Evolutionary conservation across 1,140 invertebrate species (phyloP), one percentile per base, ranked within the genome.

Genomic region (Nixonia krombeini): DNA sequence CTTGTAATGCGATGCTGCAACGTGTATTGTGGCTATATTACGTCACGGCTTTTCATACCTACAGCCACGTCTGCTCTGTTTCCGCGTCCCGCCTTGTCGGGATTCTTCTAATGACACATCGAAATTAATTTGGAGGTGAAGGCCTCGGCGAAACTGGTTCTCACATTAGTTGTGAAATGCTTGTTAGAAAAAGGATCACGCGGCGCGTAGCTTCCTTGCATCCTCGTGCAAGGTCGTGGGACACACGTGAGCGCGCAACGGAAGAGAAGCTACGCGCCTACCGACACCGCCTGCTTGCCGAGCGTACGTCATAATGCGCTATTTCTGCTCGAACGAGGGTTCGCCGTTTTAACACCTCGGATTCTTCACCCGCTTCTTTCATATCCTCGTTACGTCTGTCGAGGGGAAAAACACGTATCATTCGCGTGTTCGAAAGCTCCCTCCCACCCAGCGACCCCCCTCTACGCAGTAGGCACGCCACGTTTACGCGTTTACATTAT

Each of bases 161-260:
- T 64, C 67, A 70, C 67, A 64, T 70, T 70, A 64, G 50, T 64
- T 52, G 31, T 10, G 45, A 44, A 52, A 62, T 52, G 42, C 52
- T 25, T 46, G 17, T 45, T 55, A 70, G 64, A 64, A 59, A 56
- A n/a, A n/a, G 47, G 65, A 68, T 57, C 16, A 52, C 35, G 28
- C 13, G 12, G 13, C 10, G 51, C 52, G 55, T 44, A 51, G 51
- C 51, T 59, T 42, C 31, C 33, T 41, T 52, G 62, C 46, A 65
- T 64, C 61, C 72, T 16, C 74, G 61, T 35, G 73, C 79, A 83
- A 81, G 81, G 81, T 83, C 79, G 75, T 76, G 76, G 55, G 72
- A 81, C 75, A 72, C 55, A 65, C 59, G 67, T 51, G 59, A 61
- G 74, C 51, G 45, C 38, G 51, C 49, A 52, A 38, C 40, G 31